These are phyloP conservation scores for Peromyscus attwateri DNA, from an alignment of 2,797 vertebrate species.

Conservation along the genomic window DNA sequence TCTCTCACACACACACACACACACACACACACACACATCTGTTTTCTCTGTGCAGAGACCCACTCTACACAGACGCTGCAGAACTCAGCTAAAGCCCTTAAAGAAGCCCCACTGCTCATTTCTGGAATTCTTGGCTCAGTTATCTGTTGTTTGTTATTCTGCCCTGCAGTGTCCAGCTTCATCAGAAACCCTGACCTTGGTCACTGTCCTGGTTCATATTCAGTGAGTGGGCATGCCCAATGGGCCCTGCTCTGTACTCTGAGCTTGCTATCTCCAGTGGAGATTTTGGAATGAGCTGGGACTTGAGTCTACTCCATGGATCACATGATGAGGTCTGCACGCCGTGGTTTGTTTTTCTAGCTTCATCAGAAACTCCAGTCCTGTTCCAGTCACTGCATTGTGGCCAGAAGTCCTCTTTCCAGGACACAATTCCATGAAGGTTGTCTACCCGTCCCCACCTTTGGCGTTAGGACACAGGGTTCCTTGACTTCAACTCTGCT, in stretches of 20 bases:
- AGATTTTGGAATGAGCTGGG: background rate
- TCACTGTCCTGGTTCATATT: background rate
- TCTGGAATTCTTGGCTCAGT: background rate
- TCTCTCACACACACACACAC: background rate
- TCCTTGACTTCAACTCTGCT: background rate
- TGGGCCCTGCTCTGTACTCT: background rate
- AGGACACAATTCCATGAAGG: background rate
- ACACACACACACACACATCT: background rate
- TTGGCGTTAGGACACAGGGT: accelerated
- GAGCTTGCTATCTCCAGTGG: background rate
- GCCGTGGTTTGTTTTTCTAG: background rate
- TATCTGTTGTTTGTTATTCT: background rate
- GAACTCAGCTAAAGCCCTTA: background rate
- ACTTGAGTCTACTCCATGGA: background rate
- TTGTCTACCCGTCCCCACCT: background rate
- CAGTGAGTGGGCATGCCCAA: background rate
- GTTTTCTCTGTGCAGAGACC: background rate
- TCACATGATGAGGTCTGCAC: background rate
- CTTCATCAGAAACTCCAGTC: background rate
- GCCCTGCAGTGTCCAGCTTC: background rate
- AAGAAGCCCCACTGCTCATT: background rate
- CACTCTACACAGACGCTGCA: background rate
- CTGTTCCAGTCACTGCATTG: background rate
- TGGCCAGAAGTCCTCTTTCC: background rate
- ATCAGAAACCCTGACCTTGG: background rate